Evolutionary conservation across 1,140 invertebrate species (phyloP), one percentile per base, ranked within the genome.

Genomic region (Monomorium pharaonis): DNA sequence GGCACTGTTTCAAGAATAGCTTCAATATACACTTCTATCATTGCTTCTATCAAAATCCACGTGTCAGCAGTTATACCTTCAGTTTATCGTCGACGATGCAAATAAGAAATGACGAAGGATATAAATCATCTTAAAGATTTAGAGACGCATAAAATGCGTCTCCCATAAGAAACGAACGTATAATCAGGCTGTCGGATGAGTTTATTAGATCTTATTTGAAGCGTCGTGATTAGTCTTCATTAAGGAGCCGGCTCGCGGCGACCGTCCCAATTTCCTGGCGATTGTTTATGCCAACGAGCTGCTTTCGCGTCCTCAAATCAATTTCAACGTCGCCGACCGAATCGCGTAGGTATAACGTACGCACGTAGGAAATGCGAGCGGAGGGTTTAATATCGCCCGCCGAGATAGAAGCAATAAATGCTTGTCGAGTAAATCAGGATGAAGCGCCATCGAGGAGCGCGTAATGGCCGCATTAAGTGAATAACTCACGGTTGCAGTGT

Each of bases 381-480:
- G 88, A 83, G 81, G 88, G 89, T 90, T 90, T 90, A 90, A 90
- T 90, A 90, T 90, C 83, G 77, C 51, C 63, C 49, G 86, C 83
- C 90, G 92, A 93, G 92, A 93, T 93, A 92, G 88, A 92, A 93
- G 92, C 92, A 93, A 94, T 94, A 93, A 94, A 94, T 93, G 93
- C 90, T 92, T 92, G 94, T 94, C 93, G 90, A 94, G 92, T 94
- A 94, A 94, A 94, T 94, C 94, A 94, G 93, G 93, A 94, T 94
- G 92, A 94, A 93, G 92, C 92, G 92, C 92, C 93, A 94, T 94
- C 90, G 93, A 94, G 93, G 88, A 92, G 91, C 92, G 83, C 91
- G 93, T 94, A 94, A 94, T 94, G 93, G 93, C 84, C 91, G 93
- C 89, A 94, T 94, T 94, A 94, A 94, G 93, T 94, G 93, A 94